These are phyloP conservation scores for Turdus rufiventris DNA, from an alignment of 2,113 vertebrate species.

Conservation along the genomic window DNA sequence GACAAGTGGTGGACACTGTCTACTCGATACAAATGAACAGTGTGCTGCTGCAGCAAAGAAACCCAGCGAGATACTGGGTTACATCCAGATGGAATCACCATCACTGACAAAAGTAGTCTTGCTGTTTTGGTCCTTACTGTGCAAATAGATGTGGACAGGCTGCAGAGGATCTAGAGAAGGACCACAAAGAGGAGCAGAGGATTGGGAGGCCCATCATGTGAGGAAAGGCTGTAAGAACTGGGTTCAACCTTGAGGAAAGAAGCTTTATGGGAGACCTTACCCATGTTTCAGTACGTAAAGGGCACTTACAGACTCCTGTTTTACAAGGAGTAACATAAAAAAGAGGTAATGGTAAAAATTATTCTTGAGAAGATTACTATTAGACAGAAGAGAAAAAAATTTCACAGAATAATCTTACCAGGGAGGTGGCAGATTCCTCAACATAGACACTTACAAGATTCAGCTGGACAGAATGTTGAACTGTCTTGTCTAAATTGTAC, in stretches of 20 bases:
- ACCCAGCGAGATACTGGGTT: accelerated
- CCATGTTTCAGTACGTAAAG: neutral
- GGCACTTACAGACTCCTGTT: neutral
- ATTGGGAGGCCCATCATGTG: neutral
- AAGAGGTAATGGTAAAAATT: neutral
- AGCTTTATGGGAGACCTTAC: neutral
- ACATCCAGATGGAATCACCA: neutral
- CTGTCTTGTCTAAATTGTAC: neutral
- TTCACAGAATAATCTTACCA: neutral
- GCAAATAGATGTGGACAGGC: neutral
- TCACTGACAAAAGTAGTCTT: neutral
- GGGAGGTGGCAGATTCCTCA: neutral
- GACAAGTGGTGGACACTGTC: neutral
- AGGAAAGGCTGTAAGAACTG: neutral
- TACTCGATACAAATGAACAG: accelerated
- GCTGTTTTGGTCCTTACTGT: neutral
- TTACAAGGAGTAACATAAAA: neutral
- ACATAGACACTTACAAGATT: neutral
- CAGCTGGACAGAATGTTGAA: neutral
- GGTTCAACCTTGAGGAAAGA: neutral
- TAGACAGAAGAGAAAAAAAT: neutral
- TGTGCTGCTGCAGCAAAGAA: neutral
- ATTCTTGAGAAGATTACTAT: neutral
- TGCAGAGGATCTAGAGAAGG: neutral
- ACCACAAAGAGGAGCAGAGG: neutral